phyloP scores from a whole-genome alignment of 2,888 invertebrate species.

The Melanostoma scalare region DNA sequence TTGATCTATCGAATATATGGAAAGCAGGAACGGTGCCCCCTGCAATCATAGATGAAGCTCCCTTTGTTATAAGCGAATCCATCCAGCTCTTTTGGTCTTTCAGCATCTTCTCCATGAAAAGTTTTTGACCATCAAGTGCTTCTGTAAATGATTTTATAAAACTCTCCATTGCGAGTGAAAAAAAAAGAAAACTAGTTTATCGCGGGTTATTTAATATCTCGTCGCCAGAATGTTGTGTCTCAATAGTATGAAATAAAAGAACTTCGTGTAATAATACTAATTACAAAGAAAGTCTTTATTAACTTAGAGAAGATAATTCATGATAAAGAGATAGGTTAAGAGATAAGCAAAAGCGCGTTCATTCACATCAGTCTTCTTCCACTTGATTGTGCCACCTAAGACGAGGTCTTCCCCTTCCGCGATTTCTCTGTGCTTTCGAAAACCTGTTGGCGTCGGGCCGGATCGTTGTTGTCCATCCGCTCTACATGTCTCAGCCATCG shows the following conservation, averaged over 20 bases:
- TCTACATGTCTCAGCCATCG: too few relatives aligned
- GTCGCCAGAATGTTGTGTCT: constrained; percentile 23
- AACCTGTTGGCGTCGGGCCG: too few relatives aligned
- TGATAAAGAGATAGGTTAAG: too few relatives aligned
- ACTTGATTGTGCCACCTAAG: too few relatives aligned
- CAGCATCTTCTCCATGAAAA: constrained; percentile 13
- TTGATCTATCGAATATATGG: constrained; percentile 59
- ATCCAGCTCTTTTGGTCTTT: constrained; percentile 12
- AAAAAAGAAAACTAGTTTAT: neutral
- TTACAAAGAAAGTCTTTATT: too few relatives aligned
- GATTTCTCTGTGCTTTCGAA: too few relatives aligned
- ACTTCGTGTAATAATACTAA: too few relatives aligned
- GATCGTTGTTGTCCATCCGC: too few relatives aligned
- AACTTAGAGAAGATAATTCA: too few relatives aligned
- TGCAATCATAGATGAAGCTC: constrained; percentile 38
- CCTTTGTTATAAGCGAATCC: neutral
- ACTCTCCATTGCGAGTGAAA: neutral
- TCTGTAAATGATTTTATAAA: neutral
- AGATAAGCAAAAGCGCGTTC: too few relatives aligned
- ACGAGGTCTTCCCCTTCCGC: too few relatives aligned
- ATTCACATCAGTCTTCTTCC: too few relatives aligned
- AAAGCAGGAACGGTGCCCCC: constrained; percentile 62
- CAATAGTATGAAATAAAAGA: neutral
- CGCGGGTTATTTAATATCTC: constrained; percentile 8
- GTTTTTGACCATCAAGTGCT: constrained; percentile 11